A percentile compares a stretch with the other conserved stretches of the same genome.
These are phyloP conservation scores for Priapulus caudatus DNA, from an alignment of 2,888 invertebrate species.

Conservation along the genomic window DNA sequence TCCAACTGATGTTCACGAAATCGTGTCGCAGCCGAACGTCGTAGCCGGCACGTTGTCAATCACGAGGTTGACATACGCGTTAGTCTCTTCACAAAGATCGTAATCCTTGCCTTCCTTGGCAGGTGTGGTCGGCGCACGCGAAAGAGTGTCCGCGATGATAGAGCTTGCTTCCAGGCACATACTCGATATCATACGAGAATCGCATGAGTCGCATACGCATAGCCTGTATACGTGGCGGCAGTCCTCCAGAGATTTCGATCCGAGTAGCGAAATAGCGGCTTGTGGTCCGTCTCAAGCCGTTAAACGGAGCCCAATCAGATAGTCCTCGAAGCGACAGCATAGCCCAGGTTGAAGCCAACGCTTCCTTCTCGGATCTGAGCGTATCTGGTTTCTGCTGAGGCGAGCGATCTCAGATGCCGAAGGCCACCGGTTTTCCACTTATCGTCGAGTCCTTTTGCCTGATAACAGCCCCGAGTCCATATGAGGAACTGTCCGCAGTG, in stretches of 20 bases:
- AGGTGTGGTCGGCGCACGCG: conserved; percentile 19
- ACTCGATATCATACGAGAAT: conserved; percentile 24
- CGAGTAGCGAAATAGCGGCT: conserved; percentile 31
- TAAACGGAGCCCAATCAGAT: conserved; percentile 18
- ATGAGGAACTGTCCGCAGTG: conserved; percentile 30
- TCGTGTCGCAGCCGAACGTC: conserved; percentile 21
- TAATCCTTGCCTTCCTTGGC: conserved; percentile 8
- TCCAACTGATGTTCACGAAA: background rate
- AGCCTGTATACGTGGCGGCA: conserved; percentile 34
- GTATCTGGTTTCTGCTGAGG: conserved; percentile 29
- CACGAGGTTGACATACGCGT: conserved; percentile 13
- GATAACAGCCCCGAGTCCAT: conserved; percentile 31
- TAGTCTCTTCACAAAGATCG: conserved; percentile 14
- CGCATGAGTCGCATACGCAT: conserved; percentile 30
- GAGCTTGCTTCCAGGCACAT: conserved; percentile 30
- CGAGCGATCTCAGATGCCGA: conserved; percentile 30
- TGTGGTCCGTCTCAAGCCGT: conserved; percentile 35
- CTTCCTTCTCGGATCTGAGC: conserved; percentile 37
- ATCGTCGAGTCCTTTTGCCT: conserved; percentile 24
- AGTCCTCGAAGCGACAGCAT: background rate
- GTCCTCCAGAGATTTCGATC: conserved; percentile 30
- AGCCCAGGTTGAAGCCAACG: conserved; percentile 24
- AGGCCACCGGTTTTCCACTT: conserved; percentile 30
- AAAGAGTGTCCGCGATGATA: conserved; percentile 27
- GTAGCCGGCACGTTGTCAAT: conserved; percentile 13